Conservation (phyloP, 2,888 invertebrate genomes). For the Cerastoderma edule region DNA sequence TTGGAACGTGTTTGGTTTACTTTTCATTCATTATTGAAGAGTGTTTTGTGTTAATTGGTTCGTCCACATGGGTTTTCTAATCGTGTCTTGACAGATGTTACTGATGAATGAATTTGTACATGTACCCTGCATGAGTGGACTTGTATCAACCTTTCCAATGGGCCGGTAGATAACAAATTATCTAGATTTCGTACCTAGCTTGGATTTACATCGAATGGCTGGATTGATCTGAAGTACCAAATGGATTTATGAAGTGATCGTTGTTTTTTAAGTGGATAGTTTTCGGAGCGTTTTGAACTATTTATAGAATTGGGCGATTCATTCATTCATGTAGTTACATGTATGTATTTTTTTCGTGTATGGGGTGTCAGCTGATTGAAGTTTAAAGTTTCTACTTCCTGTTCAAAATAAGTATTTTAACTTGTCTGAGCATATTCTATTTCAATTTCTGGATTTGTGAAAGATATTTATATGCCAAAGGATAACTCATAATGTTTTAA, state of each 20-base stretch:
- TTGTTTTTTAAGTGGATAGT: not conserved
- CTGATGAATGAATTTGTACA: constrained; percentile 58
- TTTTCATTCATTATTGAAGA: constrained; percentile 30
- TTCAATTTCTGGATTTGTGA: no score
- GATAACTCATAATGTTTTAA: no score
- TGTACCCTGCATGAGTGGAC: constrained; percentile 52
- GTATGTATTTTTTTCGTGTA: constrained; percentile 39
- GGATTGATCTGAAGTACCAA: not conserved
- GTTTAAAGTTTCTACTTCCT: constrained; percentile 50
- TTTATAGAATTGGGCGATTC: constrained; percentile 55
- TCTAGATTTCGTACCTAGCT: not conserved
- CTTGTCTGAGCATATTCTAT: no score
- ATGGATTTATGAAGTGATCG: not conserved
- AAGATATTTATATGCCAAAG: no score
- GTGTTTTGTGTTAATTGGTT: not conserved
- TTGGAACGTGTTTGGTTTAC: not conserved
- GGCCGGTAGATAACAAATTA: constrained; percentile 8
- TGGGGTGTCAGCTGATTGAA: constrained; percentile 46
- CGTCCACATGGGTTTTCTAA: constrained; percentile 22
- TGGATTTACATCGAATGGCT: not conserved
- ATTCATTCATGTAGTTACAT: constrained; percentile 59
- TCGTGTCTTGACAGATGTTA: constrained; percentile 51
- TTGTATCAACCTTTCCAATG: constrained; percentile 10
- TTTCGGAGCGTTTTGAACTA: constrained; percentile 59
- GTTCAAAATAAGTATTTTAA: constrained; percentile 29